A percentile compares a stretch with the other conserved stretches of the same genome.
Evolutionary conservation across 2,888 invertebrate genomes (phyloP).

Genomic region (Lypha dubia): DNA sequence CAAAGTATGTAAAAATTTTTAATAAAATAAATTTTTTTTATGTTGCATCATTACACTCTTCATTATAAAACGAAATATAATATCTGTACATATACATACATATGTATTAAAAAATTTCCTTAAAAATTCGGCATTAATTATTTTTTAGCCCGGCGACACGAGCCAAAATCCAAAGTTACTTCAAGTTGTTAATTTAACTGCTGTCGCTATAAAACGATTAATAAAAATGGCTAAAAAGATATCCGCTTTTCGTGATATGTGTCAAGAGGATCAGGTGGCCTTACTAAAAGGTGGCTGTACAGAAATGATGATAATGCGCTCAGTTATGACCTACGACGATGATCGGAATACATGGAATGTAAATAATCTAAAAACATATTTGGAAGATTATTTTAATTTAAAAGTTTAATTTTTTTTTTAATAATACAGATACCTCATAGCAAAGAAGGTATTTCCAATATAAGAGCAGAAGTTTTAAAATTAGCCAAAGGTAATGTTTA

Average conservation of each 20-base stretch:
- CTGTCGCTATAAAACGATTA: conserved; percentile 93
- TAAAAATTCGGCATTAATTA: conserved; percentile 2
- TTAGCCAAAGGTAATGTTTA: conserved; percentile 95
- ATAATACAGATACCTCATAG: conserved; percentile 89
- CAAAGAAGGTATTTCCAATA: conserved; percentile 89
- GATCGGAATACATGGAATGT: conserved; percentile 96
- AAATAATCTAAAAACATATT: conserved; percentile 54
- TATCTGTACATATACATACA: too few species aligned
- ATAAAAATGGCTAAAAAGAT: conserved; percentile 94
- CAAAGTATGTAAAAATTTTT: neutral
- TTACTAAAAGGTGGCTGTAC: conserved; percentile 91
- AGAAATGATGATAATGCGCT: conserved; percentile 97
- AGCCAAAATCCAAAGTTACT: conserved; percentile 88
- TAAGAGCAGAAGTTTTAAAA: conserved; percentile 95
- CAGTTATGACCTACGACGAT: conserved; percentile 94
- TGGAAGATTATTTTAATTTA: conserved; percentile 10
- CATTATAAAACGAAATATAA: too few species aligned
- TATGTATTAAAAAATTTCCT: conserved; percentile 1
- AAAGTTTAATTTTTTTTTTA: conserved; percentile 45
- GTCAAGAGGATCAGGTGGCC: conserved; percentile 96
- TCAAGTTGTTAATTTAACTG: conserved; percentile 94
- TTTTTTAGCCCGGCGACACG: conserved; percentile 79
- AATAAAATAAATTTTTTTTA: neutral
- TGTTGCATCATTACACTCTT: neutral
- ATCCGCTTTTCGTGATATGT: conserved; percentile 95